These are phyloP conservation scores for Spilogale gracilis DNA, from an alignment of 2,113 vertebrate species.

Conservation along the genomic window DNA sequence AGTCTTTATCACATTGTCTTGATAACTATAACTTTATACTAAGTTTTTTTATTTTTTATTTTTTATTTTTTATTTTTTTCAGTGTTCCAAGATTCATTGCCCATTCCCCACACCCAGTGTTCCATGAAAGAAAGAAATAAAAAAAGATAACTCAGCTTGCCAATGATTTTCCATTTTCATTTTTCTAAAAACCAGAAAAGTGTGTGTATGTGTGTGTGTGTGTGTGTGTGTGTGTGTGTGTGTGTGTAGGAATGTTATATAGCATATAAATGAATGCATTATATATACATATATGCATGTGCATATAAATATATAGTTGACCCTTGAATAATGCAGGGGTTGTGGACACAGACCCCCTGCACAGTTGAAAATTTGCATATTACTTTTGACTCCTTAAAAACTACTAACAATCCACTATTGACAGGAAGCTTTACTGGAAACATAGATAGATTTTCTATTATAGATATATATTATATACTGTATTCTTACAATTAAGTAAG, in stretches of 20 bases:
- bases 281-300: neutral
- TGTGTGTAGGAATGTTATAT: neutral
- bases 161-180: neutral
- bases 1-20: no score
- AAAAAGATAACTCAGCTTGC: neutral
- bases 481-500: neutral
- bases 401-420: neutral
- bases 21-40: no score
- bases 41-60: no score
- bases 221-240: neutral
- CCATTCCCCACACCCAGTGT: no score
- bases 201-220: fast-evolving
- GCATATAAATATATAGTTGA: neutral
- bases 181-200: neutral
- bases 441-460: neutral
- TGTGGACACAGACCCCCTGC: neutral
- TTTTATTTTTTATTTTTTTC: no score
- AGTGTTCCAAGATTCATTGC: no score
- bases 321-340: neutral
- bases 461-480: neutral
- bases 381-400: neutral
- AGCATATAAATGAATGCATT: neutral
- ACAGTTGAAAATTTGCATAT: neutral
- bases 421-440: neutral
- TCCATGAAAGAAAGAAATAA: neutral